Base-by-base conservation (phyloP, 2,113 vertebrate species). In the Corydoras maculifer region DNA sequence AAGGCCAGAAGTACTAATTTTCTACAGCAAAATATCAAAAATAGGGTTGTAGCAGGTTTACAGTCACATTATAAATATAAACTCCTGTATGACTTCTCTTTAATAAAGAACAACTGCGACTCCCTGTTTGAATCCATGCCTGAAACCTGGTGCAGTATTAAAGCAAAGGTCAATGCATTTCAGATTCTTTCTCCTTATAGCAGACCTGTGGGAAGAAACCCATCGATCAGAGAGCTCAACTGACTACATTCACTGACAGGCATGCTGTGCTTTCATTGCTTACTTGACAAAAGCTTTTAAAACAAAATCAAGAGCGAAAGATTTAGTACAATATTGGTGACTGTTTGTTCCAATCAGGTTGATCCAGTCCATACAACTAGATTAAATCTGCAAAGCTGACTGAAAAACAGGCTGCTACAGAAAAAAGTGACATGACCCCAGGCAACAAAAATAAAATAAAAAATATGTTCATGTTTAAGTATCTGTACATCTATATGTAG, bases 91-190 rank as follows among this genome's bases (percentile, higher is more conserved):
- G 18, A 69, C 60, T 54, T 32, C 62, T 62, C 63, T 62, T 2
- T 62, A 77, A 66, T 74, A 43, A 73, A 70, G 64, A 57, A 49
- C 62, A 62, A 68, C 72, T 53, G 62, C 74, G 68, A 74, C 69
- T 63, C 54, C 53, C 15, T 67, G 65, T 43, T 68, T 58, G 58
- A 70, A 75, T 58, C 32, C 51, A 62, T 62, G 60, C 57, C 65
- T 57, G n/a, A 14, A 70, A 67, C 51, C 50, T 25, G 64, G 64
- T 48, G 65, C 59, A 14, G 48, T 14, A 74, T 68, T 70, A 57
- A 70, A 75, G 57, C 12, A 70, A 74, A 63, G 68, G 63, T 63
- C 72, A 68, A 58, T 29, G 53, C 64, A 68, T 74, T 68, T 74
- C 69, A 70, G 63, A 13, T 59, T 62, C 53, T 59, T 75, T 18